Conservation (phyloP, 2,888 invertebrate species). For the Athrips mouffetella region DNA sequence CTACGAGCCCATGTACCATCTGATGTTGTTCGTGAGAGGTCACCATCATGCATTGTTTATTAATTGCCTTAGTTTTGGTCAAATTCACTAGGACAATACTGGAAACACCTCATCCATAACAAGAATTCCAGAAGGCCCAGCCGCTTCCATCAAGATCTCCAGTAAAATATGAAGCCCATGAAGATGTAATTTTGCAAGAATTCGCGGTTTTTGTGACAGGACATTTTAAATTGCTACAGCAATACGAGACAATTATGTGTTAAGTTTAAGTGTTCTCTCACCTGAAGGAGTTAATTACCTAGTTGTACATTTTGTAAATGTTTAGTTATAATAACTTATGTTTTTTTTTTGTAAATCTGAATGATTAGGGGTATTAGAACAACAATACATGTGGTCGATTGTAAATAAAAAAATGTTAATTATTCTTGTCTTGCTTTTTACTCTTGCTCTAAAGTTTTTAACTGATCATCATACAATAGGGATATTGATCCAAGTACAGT, state of each 20-base stretch:
- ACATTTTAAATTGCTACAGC: conserved; percentile 28
- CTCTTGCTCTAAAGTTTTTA: too few species aligned
- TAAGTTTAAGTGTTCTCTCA: conserved; percentile 31
- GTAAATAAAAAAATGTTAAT: too few species aligned
- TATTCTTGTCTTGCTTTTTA: too few species aligned
- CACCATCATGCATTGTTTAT: conserved; percentile 33
- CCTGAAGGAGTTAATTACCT: conserved; percentile 18
- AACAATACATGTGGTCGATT: too few species aligned
- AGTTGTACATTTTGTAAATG: conserved; percentile 40
- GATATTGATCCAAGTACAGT: too few species aligned
- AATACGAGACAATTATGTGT: conserved; percentile 32
- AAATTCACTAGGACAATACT: conserved; percentile 60
- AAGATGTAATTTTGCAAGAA: conserved; percentile 25
- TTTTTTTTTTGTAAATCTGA: too few species aligned
- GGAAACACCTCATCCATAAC: conserved; percentile 36
- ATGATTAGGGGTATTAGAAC: too few species aligned
- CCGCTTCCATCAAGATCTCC: conserved; percentile 2
- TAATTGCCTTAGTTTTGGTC: conserved; percentile 60
- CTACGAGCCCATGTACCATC: conserved; percentile 1
- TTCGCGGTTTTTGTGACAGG: conserved; percentile 29
- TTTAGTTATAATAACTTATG: too few species aligned
- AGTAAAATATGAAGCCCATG: conserved; percentile 10
- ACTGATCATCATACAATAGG: too few species aligned
- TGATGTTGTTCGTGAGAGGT: conserved; percentile 24
- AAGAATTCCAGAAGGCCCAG: conserved; percentile 21